Percentiles rank a stretch among this genome's conserved stretches.
These are phyloP conservation scores for Rhynchopsitta pachyrhyncha DNA, from an alignment of 2,113 vertebrate genomes.

Conservation along the genomic window DNA sequence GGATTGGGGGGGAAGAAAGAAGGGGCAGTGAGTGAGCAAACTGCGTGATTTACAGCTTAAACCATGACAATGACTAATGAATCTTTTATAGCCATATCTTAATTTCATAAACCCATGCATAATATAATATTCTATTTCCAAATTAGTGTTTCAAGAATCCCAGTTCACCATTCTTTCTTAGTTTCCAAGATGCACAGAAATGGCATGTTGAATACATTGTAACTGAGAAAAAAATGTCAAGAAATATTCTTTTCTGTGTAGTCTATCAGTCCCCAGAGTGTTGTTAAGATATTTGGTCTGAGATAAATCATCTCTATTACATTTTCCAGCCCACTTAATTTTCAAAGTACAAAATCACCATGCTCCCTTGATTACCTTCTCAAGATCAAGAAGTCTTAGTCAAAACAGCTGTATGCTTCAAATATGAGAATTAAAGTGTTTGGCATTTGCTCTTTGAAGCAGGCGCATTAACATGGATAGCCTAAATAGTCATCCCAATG, in stretches of 20 bases:
- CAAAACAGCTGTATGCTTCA: not conserved
- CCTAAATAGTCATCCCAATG: not conserved
- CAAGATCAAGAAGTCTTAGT: not conserved
- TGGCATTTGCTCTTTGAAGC: not conserved
- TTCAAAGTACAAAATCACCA: not conserved
- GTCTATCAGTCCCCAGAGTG: not conserved
- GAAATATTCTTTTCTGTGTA: not conserved
- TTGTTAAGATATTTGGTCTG: not conserved
- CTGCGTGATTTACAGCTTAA: too few relatives aligned
- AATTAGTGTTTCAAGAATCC: not conserved
- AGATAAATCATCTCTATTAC: not conserved
- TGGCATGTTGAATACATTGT: not conserved
- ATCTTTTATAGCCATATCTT: not conserved
- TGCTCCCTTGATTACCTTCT: not conserved
- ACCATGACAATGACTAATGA: not conserved
- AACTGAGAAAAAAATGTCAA: not conserved
- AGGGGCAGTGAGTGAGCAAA: too few relatives aligned
- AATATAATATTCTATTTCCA: not conserved
- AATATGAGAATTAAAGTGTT: not conserved
- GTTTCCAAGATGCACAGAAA: not conserved
- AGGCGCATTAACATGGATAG: not conserved
- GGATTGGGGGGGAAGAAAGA: too few relatives aligned
- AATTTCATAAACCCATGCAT: not conserved
- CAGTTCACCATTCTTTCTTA: not conserved
- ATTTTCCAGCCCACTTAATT: not conserved